Conservation (phyloP, 2,113 vertebrate genomes). For the Ciconia boyciana region DNA sequence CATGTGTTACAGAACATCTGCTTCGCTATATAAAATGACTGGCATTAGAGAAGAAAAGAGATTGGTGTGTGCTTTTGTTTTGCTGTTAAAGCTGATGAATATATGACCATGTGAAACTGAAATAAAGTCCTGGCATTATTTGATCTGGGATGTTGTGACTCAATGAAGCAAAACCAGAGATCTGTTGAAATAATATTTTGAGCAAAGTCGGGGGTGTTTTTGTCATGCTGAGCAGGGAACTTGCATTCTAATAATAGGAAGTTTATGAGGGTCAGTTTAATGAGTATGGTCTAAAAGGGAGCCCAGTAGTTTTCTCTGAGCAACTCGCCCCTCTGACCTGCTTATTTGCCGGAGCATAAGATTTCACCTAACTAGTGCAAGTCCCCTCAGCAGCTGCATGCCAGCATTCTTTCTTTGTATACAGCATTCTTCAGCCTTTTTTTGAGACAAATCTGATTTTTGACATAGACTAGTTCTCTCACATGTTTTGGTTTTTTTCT, state of each 20-base stretch:
- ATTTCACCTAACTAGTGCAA: not conserved
- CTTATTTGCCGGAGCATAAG: not conserved
- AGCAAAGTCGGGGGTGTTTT: rapidly evolving
- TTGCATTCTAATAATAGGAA: not conserved
- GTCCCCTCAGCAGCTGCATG: not conserved
- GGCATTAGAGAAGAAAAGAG: not conserved
- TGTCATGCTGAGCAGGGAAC: not conserved
- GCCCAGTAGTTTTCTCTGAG: not conserved
- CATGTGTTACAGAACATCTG: not conserved
- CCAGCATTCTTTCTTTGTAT: not conserved
- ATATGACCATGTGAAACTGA: not conserved
- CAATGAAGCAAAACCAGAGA: not conserved
- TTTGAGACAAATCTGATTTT: not conserved
- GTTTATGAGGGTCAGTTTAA: not conserved
- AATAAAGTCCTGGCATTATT: not conserved
- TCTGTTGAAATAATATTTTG: not conserved
- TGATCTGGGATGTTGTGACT: not conserved
- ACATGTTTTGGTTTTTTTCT: not conserved
- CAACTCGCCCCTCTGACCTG: not conserved
- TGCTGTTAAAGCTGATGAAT: not conserved
- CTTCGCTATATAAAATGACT: not conserved
- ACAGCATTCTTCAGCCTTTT: too few species aligned
- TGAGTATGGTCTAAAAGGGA: not conserved
- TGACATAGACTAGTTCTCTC: not conserved
- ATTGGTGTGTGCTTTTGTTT: not conserved